Conservation (phyloP, 2,888 invertebrate species). For the Lochmaea crataegi region DNA sequence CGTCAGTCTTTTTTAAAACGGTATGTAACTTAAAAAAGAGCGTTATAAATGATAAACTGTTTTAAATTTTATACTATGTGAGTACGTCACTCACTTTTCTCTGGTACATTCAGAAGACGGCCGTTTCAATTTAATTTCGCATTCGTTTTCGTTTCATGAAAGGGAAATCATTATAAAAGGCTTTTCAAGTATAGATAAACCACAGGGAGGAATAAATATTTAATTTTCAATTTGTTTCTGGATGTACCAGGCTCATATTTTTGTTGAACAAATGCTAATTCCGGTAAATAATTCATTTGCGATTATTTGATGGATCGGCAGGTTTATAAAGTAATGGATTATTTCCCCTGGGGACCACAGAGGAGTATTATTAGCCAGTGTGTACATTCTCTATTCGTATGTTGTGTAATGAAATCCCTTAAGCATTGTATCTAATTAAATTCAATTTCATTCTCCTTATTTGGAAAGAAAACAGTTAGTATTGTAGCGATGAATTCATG, state of each 20-base stretch:
- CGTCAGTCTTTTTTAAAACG: not conserved
- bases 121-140: conserved; percentile 24
- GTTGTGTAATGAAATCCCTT: not conserved
- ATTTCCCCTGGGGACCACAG: not conserved
- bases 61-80: conserved; percentile 17
- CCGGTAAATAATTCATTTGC: conserved; percentile 21
- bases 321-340: not conserved
- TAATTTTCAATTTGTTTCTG: conserved; percentile 34
- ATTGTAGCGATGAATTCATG: too few relatives aligned
- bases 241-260: conserved; percentile 19
- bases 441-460: not conserved
- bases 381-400: not conserved
- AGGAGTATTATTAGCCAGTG: not conserved
- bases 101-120: conserved; percentile 16
- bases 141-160: conserved; percentile 31
- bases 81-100: conserved; percentile 24
- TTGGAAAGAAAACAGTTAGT: too few relatives aligned
- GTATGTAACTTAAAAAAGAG: conserved; percentile 9
- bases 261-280: conserved; percentile 27
- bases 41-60: conserved; percentile 19
- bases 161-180: conserved; percentile 33
- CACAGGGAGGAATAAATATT: conserved; percentile 26
- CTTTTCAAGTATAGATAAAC: conserved; percentile 31
- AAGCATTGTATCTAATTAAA: not conserved
- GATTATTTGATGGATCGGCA: conserved; percentile 27